Conservation (phyloP, 2,113 vertebrate species). For the Diadophis punctatus region DNA sequence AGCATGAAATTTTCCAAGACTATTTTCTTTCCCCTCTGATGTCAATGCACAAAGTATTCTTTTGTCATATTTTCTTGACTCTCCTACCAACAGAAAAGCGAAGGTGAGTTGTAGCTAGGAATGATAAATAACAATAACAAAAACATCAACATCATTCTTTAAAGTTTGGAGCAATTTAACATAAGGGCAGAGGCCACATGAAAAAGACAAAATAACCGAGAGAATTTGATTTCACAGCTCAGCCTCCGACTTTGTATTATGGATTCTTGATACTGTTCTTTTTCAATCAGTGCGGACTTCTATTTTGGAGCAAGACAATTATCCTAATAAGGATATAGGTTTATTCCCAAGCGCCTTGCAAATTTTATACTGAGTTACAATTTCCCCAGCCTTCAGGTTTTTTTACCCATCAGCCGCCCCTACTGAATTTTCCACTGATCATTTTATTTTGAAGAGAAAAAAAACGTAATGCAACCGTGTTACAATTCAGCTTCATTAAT, state of each 20-base stretch:
- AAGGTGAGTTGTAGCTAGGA: slow-evolving; percentile 44
- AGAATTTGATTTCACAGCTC: neutral
- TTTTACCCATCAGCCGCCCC: neutral
- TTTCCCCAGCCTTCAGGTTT: neutral
- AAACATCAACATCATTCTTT: neutral
- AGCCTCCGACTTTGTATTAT: neutral
- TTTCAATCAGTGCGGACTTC: neutral
- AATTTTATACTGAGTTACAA: neutral
- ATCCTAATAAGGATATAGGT: neutral
- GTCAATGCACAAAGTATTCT: slow-evolving; percentile 69
- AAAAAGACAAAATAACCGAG: neutral
- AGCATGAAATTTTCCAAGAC: slow-evolving; percentile 96
- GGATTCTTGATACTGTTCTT: neutral
- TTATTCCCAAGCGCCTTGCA: neutral
- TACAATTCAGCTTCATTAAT: accelerated
- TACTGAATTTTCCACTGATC: neutral
- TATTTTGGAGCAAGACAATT: neutral
- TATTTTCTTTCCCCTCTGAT: slow-evolving; percentile 71
- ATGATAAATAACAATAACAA: neutral
- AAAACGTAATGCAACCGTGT: accelerated
- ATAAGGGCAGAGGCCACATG: slow-evolving; percentile 12
- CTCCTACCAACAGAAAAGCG: slow-evolving; percentile 55
- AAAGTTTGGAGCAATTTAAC: neutral
- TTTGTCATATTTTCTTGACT: slow-evolving; percentile 50
- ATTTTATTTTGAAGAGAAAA: neutral